phyloP scores from a whole-genome alignment of 2,888 invertebrate genomes.

The Ennomos quercinarius region DNA sequence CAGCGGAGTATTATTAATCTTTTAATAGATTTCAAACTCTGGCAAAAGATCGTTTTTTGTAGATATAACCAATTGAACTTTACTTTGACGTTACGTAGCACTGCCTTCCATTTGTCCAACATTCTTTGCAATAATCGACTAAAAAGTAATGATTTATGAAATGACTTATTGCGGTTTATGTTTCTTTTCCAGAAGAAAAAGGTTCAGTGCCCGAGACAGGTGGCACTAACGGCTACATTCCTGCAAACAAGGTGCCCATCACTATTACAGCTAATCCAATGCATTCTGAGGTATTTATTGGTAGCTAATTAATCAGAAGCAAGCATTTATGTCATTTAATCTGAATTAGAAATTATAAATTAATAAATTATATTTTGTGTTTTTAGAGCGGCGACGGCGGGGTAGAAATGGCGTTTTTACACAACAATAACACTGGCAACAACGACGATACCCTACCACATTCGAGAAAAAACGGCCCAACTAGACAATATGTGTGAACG shows the following conservation, averaged over 20 bases:
- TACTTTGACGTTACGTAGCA: too few relatives aligned
- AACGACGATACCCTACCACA: slow-evolving; percentile 73
- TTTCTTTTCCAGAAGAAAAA: slow-evolving; percentile 71
- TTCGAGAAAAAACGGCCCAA: slow-evolving; percentile 73
- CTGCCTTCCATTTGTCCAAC: too few relatives aligned
- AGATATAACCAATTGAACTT: too few relatives aligned
- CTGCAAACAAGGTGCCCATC: slow-evolving; percentile 82
- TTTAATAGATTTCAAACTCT: too few relatives aligned
- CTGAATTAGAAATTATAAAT: too few relatives aligned
- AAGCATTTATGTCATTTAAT: too few relatives aligned
- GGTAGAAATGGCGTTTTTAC: slow-evolving; percentile 89
- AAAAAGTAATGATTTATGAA: too few relatives aligned
- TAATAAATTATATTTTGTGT: slow-evolving; percentile 16
- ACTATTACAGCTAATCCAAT: slow-evolving; percentile 92
- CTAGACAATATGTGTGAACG: slow-evolving; percentile 72
- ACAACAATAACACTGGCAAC: slow-evolving; percentile 86
- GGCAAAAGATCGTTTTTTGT: too few relatives aligned
- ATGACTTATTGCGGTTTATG: background rate
- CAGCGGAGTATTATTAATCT: too few relatives aligned
- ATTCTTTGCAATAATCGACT: too few relatives aligned
- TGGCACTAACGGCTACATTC: slow-evolving; percentile 77
- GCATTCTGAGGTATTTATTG: slow-evolving; percentile 88
- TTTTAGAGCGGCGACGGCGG: slow-evolving; percentile 73
- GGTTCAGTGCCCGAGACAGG: slow-evolving; percentile 69
- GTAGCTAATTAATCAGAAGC: too few relatives aligned